Evolutionary conservation across 2,888 invertebrate species (phyloP).

Genomic region (Colostygia pectinataria): DNA sequence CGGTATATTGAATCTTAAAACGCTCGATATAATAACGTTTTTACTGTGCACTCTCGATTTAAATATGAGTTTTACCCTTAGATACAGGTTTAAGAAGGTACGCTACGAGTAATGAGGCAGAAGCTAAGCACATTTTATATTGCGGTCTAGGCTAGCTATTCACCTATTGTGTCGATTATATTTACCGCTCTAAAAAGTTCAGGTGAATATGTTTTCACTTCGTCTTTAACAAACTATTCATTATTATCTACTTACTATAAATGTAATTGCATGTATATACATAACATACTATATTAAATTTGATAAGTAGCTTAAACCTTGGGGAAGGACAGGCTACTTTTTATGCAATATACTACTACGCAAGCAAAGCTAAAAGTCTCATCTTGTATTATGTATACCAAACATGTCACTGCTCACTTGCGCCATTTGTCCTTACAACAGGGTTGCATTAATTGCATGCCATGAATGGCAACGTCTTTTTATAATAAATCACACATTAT

Average conservation of each 20-base stretch:
- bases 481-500: conserved; percentile 2
- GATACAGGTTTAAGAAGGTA: conserved; percentile 55
- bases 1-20: conserved; percentile 48
- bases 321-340: no score
- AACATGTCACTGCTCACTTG: not conserved
- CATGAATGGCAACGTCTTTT: not conserved
- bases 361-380: no score
- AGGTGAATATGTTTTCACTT: conserved; percentile 1
- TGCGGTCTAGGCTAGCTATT: conserved; percentile 29
- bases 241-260: no score
- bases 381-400: not conserved
- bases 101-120: conserved; percentile 59
- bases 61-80: conserved; percentile 56
- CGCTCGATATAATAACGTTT: conserved; percentile 39
- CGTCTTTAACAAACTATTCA: not conserved
- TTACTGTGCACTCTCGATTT: conserved; percentile 40
- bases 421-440: not conserved
- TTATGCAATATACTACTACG: no score
- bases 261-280: no score
- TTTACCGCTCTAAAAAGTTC: conserved; percentile 2
- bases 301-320: no score
- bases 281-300: no score
- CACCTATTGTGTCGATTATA: conserved; percentile 7
- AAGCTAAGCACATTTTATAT: conserved; percentile 50
- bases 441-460: not conserved